Evolutionary conservation across 2,113 vertebrate species (phyloP), one percentile per base, ranked within the genome.

Genomic region (Potamarius usumacintae): DNA sequence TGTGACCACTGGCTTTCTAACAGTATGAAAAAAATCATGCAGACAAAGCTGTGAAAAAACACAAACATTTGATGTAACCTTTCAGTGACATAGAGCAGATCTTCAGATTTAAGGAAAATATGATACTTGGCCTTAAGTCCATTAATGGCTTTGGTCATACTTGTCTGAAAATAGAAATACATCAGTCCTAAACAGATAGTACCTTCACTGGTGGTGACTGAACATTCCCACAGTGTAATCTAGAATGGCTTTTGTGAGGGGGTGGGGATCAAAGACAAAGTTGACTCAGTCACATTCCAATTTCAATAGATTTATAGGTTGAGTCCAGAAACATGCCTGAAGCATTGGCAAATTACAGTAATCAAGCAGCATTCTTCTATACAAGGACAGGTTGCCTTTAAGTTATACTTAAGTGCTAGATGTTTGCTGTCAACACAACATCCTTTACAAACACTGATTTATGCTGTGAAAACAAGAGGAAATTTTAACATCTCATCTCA

Each of bases 381-480:
- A 90, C 94, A 96, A 94, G 95, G 92, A 95, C 91, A 94, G 92
- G 92, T 92, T 93, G 91, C 92, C 93, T 90, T 89, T 88, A 89
- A 89, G 85, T 88, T 77, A 80, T 88, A 88, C 88, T 57, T 95
- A 95, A 95, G 91, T 95, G 92, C 90, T 93, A 93, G 94, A 92
- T 95, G 93, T 93, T 92, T 92, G 88, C 89, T 89, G 92, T 88
- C 95, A 94, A 96, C 95, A 96, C 95, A 96, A 95, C 94, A 96
- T 95, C 94, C 95, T 95, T 94, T 94, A 92, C 93, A 94, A 92
- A 90, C 30, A 87, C 69, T 90, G 81, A 85, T 74, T 60, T 42
- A 42, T 63, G 62, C 22, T 57, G 63, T 81, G 7, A 60, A 50
- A 80, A 58, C 10, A 72, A 62, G 7, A 34, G 27, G 10, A 69